These are phyloP conservation scores for Charanyca ferruginea DNA, from an alignment of 2,888 invertebrate genomes.

Conservation along the genomic window DNA sequence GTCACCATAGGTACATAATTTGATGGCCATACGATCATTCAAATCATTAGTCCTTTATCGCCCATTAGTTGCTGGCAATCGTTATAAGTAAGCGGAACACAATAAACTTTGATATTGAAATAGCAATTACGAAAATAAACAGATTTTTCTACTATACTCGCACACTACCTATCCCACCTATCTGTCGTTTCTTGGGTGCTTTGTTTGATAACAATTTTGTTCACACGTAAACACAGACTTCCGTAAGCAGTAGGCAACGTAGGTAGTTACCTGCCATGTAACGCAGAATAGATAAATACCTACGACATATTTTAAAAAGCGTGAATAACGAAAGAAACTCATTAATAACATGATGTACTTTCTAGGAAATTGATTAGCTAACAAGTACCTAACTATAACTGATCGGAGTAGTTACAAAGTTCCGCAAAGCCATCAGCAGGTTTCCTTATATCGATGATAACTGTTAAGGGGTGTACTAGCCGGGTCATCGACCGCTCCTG, in stretches of 20 bases:
- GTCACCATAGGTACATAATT: conserved; percentile 41
- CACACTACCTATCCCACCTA: not conserved
- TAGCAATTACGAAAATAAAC: conserved; percentile 9
- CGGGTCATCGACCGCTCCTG: conserved; percentile 83
- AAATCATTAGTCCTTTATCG: conserved; percentile 50
- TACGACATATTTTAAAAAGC: conserved; percentile 18
- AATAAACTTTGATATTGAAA: conserved; percentile 11
- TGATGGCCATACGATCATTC: conserved; percentile 72
- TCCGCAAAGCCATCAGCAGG: conserved; percentile 77
- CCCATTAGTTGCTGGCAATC: conserved; percentile 7
- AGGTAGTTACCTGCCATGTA: conserved; percentile 5
- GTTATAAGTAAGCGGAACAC: conserved; percentile 21
- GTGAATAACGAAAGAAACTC: conserved; percentile 15
- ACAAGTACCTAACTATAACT: conserved; percentile 35
- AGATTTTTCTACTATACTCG: not conserved
- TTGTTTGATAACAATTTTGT: conserved; percentile 41
- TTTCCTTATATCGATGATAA: conserved; percentile 88
- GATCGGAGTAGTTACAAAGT: conserved; percentile 54
- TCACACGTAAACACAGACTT: conserved; percentile 21
- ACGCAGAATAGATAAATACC: not conserved
- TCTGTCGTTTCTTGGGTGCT: not conserved
- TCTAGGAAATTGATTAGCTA: conserved; percentile 43
- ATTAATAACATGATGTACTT: conserved; percentile 30
- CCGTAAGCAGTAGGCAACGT: not conserved
- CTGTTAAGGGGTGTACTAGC: conserved; percentile 84